A percentile compares a stretch with the other conserved stretches of the same genome.
Evolutionary conservation across 2,113 vertebrate species (phyloP).

Genomic region (Scortum barcoo): DNA sequence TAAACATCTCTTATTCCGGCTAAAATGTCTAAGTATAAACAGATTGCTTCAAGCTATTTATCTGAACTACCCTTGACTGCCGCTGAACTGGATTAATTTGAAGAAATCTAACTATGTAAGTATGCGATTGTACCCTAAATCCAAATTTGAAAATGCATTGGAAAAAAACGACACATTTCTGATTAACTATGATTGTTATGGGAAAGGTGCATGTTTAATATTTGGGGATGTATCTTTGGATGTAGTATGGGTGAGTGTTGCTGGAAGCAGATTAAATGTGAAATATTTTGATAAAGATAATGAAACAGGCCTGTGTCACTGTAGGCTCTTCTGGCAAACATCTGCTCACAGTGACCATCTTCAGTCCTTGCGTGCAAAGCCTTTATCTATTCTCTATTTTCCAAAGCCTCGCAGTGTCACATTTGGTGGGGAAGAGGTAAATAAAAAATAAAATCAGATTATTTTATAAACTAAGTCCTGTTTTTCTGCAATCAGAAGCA

Average conservation of each 20-base stretch:
- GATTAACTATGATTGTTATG: slow-evolving; percentile 45
- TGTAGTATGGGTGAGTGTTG: slow-evolving; percentile 32
- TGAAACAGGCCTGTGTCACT: slow-evolving; percentile 35
- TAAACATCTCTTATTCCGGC: slow-evolving; percentile 60
- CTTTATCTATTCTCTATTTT: slow-evolving; percentile 45
- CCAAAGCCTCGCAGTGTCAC: slow-evolving; percentile 43
- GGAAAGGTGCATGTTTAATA: slow-evolving; percentile 51
- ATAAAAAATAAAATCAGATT: slow-evolving; percentile 24
- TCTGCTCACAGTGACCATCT: slow-evolving; percentile 29
- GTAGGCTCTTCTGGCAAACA: slow-evolving; percentile 47
- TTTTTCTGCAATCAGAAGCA: slow-evolving; percentile 49
- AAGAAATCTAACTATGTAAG: slow-evolving; percentile 35
- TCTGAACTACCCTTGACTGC: slow-evolving; percentile 52
- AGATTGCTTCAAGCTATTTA: slow-evolving; percentile 44
- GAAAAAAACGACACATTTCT: slow-evolving; percentile 45
- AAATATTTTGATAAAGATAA: slow-evolving; percentile 56
- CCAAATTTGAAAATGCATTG: slow-evolving; percentile 37
- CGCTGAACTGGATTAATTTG: slow-evolving; percentile 60
- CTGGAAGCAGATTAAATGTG: slow-evolving; percentile 59
- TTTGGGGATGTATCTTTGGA: slow-evolving; percentile 45
- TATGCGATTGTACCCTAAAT: slow-evolving; percentile 46
- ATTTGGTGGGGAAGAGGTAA: slow-evolving; percentile 37
- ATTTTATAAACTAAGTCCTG: slow-evolving; percentile 28
- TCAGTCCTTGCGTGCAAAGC: slow-evolving; percentile 50
- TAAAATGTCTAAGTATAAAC: slow-evolving; percentile 50